A percentile compares a stretch with the other conserved stretches of the same genome.
These are phyloP conservation scores for Chaenocephalus aceratus DNA, from an alignment of 2,113 vertebrate species.

Conservation along the genomic window DNA sequence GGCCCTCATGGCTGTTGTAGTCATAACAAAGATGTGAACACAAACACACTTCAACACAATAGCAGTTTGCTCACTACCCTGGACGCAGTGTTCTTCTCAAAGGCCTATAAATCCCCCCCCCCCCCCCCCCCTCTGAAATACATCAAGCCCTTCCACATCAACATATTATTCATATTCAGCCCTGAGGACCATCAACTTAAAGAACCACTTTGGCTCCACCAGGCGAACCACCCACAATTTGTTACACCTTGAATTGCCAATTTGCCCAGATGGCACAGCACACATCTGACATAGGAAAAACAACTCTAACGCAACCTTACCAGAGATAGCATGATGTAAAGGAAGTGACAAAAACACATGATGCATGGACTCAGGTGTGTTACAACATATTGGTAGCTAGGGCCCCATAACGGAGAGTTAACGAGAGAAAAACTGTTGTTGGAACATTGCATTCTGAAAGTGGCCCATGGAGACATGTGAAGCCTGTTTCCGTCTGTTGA, in stretches of 20 bases:
- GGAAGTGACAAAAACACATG: not conserved
- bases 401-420: not conserved
- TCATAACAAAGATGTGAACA: not conserved
- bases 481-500: slow-evolving; percentile 53
- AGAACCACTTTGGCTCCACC: slow-evolving; percentile 7
- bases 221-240: slow-evolving; percentile 22
- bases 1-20: too few species aligned
- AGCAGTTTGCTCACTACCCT: not conserved
- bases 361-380: slow-evolving; percentile 9
- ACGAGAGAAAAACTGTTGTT: slow-evolving; percentile 19
- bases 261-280: slow-evolving; percentile 1
- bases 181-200: slow-evolving; percentile 16
- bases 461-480: slow-evolving; percentile 42
- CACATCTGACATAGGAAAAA: not conserved
- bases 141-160: slow-evolving; percentile 9
- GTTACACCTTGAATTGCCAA: not conserved
- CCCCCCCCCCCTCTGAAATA: slow-evolving; percentile 19
- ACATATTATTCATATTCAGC: slow-evolving; percentile 38
- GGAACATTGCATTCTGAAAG: slow-evolving; percentile 50
- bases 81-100: slow-evolving; percentile 27
- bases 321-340: not conserved
- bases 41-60: not conserved
- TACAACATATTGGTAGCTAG: not conserved
- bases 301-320: not conserved
- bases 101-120: slow-evolving; percentile 19